Base-by-base conservation (phyloP, 2,113 vertebrate genomes). In the Solenodon paradoxus region DNA sequence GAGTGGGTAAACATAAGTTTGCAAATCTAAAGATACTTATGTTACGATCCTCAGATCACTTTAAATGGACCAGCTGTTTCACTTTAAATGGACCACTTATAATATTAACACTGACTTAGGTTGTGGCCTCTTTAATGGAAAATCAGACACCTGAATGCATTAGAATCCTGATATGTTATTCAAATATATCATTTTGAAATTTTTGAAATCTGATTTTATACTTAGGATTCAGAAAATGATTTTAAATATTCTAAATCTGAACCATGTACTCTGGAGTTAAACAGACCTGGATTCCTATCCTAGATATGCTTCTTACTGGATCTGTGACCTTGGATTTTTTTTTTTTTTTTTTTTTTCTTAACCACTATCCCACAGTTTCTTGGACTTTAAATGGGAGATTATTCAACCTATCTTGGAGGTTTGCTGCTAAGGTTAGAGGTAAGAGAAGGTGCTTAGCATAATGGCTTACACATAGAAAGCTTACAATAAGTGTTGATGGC, bases 161-260 rank as follows among this genome's bases (percentile, higher is more conserved):
- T 77, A 45, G 2, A 89, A 5, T 86, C 61, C 20, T 88, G 30
- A 77, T 45, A 49, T 24, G 79, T 30, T 82, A 78, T 42, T 88
- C 63, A 93, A 24, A 82, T 19, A 94, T 0, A 69, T 49, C 93
- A 95, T 13, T 81, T 66, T 87, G 74, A 95, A 72, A 81, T 28
- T 84, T 88, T 93, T 81, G 20, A 79, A 80, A 77, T 68, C 19
- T 1, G 32, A 74, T 86, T 95, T 92, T 90, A 30, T 78, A 3
- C 47, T 84, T 57, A 49, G 69, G 80, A 96, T 53, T 72, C 24
- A 59, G 0, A 7, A 17, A 84, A 40, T 80, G 26, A 71, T 30
- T 63, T 88, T 71, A 68, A 84, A 55, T 71, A 91, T 88, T 64
- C 63, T 24, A 92, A 94, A 88, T 80, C 40, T 13, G 85, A 74